Evolutionary conservation across 2,113 vertebrate species (phyloP).

Genomic region (Gopherus evgoodei): DNA sequence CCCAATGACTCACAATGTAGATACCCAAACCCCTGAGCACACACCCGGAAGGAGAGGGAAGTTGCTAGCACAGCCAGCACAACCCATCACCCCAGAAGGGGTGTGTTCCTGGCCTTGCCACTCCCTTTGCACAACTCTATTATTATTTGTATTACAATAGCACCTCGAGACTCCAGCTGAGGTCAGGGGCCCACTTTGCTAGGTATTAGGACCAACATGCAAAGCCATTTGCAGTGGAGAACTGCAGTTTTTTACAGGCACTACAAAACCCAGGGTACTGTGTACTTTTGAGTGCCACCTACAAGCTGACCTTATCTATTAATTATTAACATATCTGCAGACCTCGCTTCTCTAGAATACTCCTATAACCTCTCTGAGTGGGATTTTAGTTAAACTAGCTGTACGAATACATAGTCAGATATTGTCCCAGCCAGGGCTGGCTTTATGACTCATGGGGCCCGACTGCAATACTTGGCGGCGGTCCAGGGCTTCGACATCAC

Average conservation of each 20-base stretch:
- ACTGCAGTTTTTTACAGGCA: background rate
- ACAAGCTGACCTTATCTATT: background rate
- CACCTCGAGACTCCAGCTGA: background rate
- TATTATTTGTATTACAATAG: background rate
- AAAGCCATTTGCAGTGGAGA: background rate
- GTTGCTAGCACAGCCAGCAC: background rate
- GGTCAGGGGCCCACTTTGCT: fast-evolving
- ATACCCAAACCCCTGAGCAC: background rate
- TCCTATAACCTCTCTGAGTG: background rate
- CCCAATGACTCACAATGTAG: background rate
- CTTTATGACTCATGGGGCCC: too few species aligned
- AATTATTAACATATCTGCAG: background rate
- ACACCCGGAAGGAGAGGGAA: background rate
- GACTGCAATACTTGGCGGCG: too few species aligned
- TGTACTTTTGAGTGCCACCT: background rate
- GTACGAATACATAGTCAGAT: background rate
- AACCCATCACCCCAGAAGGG: background rate
- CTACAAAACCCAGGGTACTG: background rate
- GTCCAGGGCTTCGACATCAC: too few species aligned
- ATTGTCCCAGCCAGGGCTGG: background rate
- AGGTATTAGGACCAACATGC: background rate
- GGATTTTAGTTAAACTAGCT: background rate
- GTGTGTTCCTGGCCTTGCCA: background rate
- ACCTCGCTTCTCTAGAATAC: background rate
- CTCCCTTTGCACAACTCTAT: background rate